A percentile compares a stretch with the other conserved stretches of the same genome.
Evolutionary conservation across 2,113 vertebrate species (phyloP).

Genomic region (Bungarus multicinctus): DNA sequence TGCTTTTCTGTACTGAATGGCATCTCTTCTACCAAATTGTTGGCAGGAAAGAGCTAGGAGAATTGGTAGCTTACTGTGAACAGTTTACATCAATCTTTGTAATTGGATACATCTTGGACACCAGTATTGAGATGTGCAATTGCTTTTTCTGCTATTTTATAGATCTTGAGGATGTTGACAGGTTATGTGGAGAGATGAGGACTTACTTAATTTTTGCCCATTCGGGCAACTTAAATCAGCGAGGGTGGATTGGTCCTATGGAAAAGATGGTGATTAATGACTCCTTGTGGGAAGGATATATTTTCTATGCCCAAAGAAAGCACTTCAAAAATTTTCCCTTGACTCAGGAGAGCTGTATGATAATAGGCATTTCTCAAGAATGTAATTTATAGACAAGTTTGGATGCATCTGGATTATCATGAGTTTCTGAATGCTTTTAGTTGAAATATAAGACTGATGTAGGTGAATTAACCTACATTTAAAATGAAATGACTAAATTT

Average conservation of each 20-base stretch:
- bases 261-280: not conserved
- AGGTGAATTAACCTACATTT: not conserved
- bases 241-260: not conserved
- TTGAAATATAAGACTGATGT: not conserved
- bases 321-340: not conserved
- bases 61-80: not conserved
- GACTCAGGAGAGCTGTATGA: not conserved
- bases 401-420: not conserved
- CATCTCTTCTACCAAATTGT: not conserved
- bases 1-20: not conserved
- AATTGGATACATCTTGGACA: not conserved
- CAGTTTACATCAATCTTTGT: not conserved
- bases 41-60: not conserved
- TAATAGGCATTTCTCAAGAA: not conserved
- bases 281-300: not conserved
- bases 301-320: not conserved
- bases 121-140: not conserved
- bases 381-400: not conserved
- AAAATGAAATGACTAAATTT: not conserved
- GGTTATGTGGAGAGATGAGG: not conserved
- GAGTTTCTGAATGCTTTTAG: not conserved
- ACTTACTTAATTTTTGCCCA: not conserved
- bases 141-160: not conserved
- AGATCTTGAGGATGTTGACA: not conserved
- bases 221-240: not conserved